These are phyloP conservation scores for Scaptomyza cyrtandrae DNA, from an alignment of 2,888 invertebrate genomes.

Conservation along the genomic window DNA sequence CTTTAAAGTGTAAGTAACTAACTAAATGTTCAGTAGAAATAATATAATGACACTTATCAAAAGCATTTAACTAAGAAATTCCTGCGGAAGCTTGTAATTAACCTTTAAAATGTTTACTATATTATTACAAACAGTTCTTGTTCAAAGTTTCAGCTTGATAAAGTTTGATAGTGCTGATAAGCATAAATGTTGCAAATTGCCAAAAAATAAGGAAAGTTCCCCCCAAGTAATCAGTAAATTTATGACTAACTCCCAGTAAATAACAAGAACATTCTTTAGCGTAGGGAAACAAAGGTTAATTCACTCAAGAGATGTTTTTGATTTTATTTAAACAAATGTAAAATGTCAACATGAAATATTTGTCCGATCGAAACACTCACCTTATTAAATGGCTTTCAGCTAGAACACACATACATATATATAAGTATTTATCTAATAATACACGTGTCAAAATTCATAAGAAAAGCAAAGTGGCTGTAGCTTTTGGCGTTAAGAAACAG, in stretches of 20 bases:
- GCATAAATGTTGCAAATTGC: too few relatives aligned
- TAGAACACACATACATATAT: neutral
- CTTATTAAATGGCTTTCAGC: neutral
- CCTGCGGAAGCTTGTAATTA: neutral
- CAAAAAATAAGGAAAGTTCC: too few relatives aligned
- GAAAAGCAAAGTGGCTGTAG: neutral
- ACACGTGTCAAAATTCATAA: slow-evolving; percentile 6
- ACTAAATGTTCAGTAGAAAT: too few relatives aligned
- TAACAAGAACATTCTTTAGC: neutral
- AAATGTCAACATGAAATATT: neutral
- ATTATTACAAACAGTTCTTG: neutral
- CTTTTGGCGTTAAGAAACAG: neutral
- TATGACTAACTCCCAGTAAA: too few relatives aligned
- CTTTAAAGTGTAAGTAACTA: too few relatives aligned
- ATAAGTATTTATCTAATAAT: neutral
- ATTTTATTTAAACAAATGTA: neutral
- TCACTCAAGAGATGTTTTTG: too few relatives aligned
- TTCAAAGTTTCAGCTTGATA: neutral
- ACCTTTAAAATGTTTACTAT: neutral
- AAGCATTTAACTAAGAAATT: neutral
- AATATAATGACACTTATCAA: too few relatives aligned
- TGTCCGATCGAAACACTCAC: neutral
- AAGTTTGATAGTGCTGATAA: neutral
- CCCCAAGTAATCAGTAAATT: too few relatives aligned
- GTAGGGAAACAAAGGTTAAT: too few relatives aligned